phyloP scores from a whole-genome alignment of 2,113 vertebrate genomes.

The Menidia beryllina region DNA sequence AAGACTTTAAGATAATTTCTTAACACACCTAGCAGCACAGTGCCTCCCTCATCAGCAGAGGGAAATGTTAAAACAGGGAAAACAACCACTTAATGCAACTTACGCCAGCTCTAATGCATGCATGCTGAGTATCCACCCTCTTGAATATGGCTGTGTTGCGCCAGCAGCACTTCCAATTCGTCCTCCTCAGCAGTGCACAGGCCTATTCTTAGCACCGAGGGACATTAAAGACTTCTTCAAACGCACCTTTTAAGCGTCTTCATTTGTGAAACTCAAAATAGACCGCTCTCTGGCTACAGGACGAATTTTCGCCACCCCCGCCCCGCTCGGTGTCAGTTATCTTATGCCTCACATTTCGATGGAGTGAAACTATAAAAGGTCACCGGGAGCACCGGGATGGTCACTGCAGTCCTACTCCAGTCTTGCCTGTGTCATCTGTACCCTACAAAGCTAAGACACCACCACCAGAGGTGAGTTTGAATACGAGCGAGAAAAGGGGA shows the following conservation, averaged over 20 bases:
- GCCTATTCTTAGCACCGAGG: constrained; percentile 81
- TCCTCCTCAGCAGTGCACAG: constrained; percentile 72
- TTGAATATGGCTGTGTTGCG: constrained; percentile 29
- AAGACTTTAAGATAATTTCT: not conserved
- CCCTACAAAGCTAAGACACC: constrained; percentile 67
- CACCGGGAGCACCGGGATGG: constrained; percentile 57
- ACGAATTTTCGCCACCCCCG: constrained; percentile 54
- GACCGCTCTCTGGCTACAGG: constrained; percentile 67
- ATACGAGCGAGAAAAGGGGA: constrained; percentile 8
- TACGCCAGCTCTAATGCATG: constrained; percentile 36
- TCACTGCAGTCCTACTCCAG: constrained; percentile 82
- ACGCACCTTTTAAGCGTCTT: constrained; percentile 88
- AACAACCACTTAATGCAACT: constrained; percentile 31
- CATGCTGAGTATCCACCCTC: constrained; percentile 37
- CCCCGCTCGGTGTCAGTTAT: constrained; percentile 79
- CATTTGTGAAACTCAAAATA: constrained; percentile 86
- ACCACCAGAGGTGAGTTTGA: constrained; percentile 80
- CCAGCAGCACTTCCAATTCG: constrained; percentile 68
- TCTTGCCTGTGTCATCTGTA: constrained; percentile 78
- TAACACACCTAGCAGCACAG: not conserved
- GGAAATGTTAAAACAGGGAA: not conserved
- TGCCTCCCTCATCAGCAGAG: not conserved
- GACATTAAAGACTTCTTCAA: constrained; percentile 81
- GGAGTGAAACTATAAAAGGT: constrained; percentile 82
- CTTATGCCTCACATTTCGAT: constrained; percentile 80